phyloP scores from a whole-genome alignment of 2,797 vertebrate genomes.

The Pseudopleuronectes americanus region DNA sequence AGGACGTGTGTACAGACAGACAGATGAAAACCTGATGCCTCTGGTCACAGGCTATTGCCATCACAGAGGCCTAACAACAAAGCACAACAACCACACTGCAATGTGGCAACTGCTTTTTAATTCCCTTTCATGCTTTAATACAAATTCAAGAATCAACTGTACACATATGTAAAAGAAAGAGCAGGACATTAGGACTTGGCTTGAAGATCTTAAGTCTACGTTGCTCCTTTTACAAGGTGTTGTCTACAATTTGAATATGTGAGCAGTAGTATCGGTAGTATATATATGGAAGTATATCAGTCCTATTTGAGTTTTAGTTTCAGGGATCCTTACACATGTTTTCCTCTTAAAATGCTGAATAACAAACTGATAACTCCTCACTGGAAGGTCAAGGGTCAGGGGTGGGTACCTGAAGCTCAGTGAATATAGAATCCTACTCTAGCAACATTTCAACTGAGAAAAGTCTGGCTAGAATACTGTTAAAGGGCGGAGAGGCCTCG shows the following conservation, averaged over 20 bases:
- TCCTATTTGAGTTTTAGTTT: too few species aligned
- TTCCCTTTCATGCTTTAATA: conserved; percentile 85
- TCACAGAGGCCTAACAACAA: not conserved
- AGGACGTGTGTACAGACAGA: too few species aligned
- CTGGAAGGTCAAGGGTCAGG: too few species aligned
- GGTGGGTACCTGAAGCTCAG: too few species aligned
- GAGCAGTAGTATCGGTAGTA: conserved; percentile 2
- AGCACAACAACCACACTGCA: not conserved
- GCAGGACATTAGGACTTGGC: conserved; percentile 66
- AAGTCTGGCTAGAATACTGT: not conserved
- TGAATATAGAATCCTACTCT: too few species aligned
- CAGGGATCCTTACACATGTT: too few species aligned
- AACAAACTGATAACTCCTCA: too few species aligned
- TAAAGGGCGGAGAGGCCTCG: not conserved
- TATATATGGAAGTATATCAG: too few species aligned
- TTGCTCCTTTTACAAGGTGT: conserved; percentile 14
- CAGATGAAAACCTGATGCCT: too few species aligned
- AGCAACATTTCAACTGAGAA: too few species aligned
- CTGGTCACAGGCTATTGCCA: too few species aligned
- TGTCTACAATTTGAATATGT: conserved; percentile 35
- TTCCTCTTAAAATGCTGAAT: too few species aligned
- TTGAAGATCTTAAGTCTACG: conserved; percentile 41
- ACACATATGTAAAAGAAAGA: conserved; percentile 86
- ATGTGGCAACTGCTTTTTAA: conserved; percentile 74
- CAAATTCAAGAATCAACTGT: conserved; percentile 84